These are phyloP conservation scores for Cyclargus thomasi DNA, from an alignment of 1,140 invertebrate species.

Conservation along the genomic window DNA sequence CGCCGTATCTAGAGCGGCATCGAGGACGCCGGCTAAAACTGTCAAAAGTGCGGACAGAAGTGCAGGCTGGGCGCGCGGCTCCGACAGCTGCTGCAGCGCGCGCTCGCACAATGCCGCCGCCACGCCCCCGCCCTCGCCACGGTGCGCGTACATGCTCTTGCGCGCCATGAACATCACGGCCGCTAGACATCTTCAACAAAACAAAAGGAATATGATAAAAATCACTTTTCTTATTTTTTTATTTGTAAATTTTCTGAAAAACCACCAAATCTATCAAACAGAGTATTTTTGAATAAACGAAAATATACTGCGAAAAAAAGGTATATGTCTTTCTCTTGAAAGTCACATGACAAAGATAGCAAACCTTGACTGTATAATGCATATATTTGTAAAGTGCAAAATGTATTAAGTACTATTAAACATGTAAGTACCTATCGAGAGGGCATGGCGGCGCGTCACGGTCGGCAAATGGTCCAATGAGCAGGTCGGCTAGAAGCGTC, in stretches of 20 bases:
- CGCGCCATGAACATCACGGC: constrained; percentile 90
- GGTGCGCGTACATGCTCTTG: constrained; percentile 79
- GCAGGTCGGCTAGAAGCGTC: constrained; percentile 87
- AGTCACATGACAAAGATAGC: too few species aligned
- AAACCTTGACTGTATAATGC: too few species aligned
- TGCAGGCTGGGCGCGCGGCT: constrained; percentile 39
- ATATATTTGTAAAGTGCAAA: too few species aligned
- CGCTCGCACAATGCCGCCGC: constrained; percentile 64
- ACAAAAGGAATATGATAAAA: too few species aligned
- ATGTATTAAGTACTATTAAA: too few species aligned
- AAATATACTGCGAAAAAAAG: too few species aligned
- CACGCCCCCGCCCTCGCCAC: constrained; percentile 36
- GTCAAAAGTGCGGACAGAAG: constrained; percentile 47
- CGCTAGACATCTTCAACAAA: constrained; percentile 84
- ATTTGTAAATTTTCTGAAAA: too few species aligned
- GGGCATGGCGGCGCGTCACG: constrained; percentile 87
- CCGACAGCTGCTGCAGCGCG: constrained; percentile 52
- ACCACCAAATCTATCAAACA: too few species aligned
- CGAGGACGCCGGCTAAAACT: constrained; percentile 32
- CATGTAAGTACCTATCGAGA: constrained; percentile 84
- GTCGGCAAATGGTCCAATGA: constrained; percentile 86
- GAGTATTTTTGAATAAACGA: too few species aligned
- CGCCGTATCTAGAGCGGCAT: constrained; percentile 35
- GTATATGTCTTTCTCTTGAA: too few species aligned
- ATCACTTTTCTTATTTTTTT: too few species aligned